phyloP scores from a whole-genome alignment of 2,888 invertebrate species.

The Agrypnus murinus region DNA sequence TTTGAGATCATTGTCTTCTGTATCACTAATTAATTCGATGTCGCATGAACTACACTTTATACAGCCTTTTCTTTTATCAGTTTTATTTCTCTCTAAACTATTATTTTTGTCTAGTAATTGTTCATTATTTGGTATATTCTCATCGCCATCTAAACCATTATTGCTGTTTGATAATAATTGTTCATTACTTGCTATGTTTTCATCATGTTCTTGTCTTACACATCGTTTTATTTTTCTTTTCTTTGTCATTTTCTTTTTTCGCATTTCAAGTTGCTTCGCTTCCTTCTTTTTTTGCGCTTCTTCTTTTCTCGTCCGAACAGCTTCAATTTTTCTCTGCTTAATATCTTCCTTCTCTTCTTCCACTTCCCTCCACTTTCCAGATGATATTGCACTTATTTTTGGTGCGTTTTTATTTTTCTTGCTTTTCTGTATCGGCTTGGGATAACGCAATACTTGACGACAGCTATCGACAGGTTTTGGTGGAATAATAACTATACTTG shows the following conservation, averaged over 20 bases:
- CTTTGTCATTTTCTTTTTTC: background rate
- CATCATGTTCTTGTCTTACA: constrained; percentile 3
- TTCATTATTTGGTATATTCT: constrained; percentile 5
- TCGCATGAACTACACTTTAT: constrained; percentile 3
- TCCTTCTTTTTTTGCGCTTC: constrained; percentile 1
- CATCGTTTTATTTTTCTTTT: constrained; percentile 2
- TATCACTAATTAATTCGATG: constrained; percentile 10
- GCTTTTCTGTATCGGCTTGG: constrained; percentile 14
- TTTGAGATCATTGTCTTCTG: no score
- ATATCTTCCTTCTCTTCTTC: constrained; percentile 3
- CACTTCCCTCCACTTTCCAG: background rate
- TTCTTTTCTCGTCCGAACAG: constrained; percentile 17
- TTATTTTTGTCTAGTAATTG: constrained; percentile 4
- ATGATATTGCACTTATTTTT: constrained; percentile 19
- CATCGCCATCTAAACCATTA: no score
- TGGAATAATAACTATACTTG: constrained; percentile 19
- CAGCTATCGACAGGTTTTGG: background rate
- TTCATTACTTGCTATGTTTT: no score
- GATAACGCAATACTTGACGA: constrained; percentile 3
- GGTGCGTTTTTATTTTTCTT: no score
- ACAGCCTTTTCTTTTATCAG: background rate
- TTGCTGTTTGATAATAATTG: no score
- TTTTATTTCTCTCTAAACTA: background rate
- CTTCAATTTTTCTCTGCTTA: constrained; percentile 5
- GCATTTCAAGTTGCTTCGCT: constrained; percentile 16